phyloP scores from a whole-genome alignment of 2,797 vertebrate species.

The Buphagus erythrorhynchus region DNA sequence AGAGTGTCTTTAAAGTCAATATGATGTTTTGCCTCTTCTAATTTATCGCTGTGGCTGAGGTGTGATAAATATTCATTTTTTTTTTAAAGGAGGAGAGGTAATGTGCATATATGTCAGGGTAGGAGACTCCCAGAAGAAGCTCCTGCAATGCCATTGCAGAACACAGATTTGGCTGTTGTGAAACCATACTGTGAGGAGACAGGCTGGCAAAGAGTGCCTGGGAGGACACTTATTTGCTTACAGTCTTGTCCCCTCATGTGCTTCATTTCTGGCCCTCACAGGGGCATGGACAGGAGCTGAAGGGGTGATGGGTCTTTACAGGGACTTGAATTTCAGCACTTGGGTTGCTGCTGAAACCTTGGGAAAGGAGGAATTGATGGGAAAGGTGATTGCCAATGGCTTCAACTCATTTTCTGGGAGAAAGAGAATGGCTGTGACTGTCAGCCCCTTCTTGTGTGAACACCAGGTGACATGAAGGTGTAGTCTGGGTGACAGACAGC shows the following conservation, averaged over 20 bases:
- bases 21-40: background rate
- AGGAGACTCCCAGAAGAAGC: background rate
- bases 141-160: background rate
- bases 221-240: background rate
- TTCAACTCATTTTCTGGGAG: background rate
- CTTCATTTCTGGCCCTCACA: background rate
- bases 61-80: background rate
- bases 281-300: background rate
- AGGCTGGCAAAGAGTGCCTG: background rate
- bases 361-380: background rate
- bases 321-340: background rate
- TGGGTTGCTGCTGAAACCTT: background rate
- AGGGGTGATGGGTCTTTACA: background rate
- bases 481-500: background rate
- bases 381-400: background rate
- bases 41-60: background rate
- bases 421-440: background rate
- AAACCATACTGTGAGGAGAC: background rate
- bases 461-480: background rate
- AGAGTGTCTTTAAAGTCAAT: background rate
- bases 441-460: background rate
- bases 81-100: background rate
- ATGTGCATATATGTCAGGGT: background rate
- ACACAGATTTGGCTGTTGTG: accelerated
- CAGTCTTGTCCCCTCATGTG: background rate